Evolutionary conservation across 1,140 invertebrate genomes (phyloP), one percentile per base, ranked within the genome.

Genomic region (Magallana gigas): DNA sequence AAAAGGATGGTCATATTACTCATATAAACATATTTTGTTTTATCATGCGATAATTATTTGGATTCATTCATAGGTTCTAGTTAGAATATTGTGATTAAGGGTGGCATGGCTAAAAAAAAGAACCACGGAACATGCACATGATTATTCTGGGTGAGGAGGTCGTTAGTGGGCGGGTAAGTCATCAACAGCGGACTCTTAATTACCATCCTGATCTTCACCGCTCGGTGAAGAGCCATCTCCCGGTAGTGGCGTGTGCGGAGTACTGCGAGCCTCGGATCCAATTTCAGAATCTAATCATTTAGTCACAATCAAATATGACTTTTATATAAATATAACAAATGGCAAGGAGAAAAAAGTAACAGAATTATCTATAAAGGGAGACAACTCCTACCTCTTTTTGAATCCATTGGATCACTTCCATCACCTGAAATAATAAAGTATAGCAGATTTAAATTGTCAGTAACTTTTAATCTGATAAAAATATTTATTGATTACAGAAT

Each of bases 301-400:
- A 76, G 23, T 36, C 9, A 36, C 9, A 18, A 76, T 76, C 36
- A 76, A 8, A 76, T 29, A 76, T 9, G 23, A 29, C 36, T 48
- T 48, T 48, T 48, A 48, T 48, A 48, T 48, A 48, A 48, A 48
- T 48, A 48, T 1, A 48, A 48, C 36, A 48, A 48, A 48, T 48
- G 36, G 36, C 36, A 48, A 48, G 36, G 36, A 48, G 36, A 48
- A 48, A 48, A 48, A 48, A 48, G 36, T 48, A 1, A 4, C 36
- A 48, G 36, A 48, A 48, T 1, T 48, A 48, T 48, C 5, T 48
- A 48, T 48, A 4, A 76, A 76, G 23, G 68, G 29, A 1, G 36
- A 76, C 23, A 76, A 76, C 23, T 76, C 68, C 36, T 76, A 76
- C 68, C 68, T 76, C 68, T 76, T 29, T 76, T 76, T 12, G 68